These are phyloP conservation scores for Troglohyphantes excavatus DNA, from an alignment of 2,888 invertebrate genomes.

Conservation along the genomic window DNA sequence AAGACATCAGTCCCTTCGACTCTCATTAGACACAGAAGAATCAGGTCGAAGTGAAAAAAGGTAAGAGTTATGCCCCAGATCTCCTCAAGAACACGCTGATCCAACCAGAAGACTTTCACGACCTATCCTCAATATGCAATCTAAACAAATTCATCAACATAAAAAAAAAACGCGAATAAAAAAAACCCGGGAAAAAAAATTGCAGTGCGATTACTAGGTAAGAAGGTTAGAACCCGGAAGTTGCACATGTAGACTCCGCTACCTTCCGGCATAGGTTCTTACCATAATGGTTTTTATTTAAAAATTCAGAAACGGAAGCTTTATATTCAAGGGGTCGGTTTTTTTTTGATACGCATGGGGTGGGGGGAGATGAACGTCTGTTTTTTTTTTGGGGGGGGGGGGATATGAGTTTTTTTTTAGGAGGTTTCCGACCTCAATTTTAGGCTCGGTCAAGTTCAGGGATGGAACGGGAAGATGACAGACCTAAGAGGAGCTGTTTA, in stretches of 20 bases:
- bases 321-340: constrained; percentile 29
- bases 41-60: constrained; percentile 59
- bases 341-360: constrained; percentile 3
- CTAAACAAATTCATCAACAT: neutral
- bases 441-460: constrained; percentile 76
- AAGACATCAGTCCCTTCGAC: neutral
- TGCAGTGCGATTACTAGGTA: constrained; percentile 65
- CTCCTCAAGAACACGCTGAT: neutral
- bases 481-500: constrained; percentile 22
- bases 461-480: constrained; percentile 27
- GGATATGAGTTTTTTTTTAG: constrained; percentile 35
- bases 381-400: constrained; percentile 20
- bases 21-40: constrained; percentile 22
- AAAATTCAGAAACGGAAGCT: constrained; percentile 70
- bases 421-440: constrained; percentile 72
- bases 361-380: constrained; percentile 17
- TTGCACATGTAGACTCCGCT: constrained; percentile 54
- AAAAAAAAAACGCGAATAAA: too few species aligned
- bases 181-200: constrained; percentile 39
- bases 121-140: neutral
- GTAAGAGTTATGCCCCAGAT: constrained; percentile 65
- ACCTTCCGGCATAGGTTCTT: constrained; percentile 56
- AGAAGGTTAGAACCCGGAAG: constrained; percentile 76
- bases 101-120: neutral
- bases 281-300: constrained; percentile 53